phyloP scores from a whole-genome alignment of 2,888 invertebrate genomes.

The Chrysolina americana region DNA sequence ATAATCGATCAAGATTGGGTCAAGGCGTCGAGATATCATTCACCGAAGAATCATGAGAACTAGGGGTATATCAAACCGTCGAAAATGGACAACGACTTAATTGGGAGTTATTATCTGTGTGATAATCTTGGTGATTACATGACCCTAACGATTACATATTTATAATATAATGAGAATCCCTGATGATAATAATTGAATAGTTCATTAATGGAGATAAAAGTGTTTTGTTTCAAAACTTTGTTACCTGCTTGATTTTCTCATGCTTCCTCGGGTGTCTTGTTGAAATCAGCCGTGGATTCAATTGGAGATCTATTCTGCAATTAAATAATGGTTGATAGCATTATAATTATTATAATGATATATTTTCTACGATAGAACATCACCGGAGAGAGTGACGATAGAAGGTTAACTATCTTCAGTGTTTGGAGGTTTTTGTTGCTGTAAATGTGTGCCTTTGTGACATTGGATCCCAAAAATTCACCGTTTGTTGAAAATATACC shows the following conservation, averaged over 20 bases:
- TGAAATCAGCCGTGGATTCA: not conserved
- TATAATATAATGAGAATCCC: slow-evolving; percentile 15
- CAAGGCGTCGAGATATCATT: slow-evolving; percentile 10
- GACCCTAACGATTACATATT: slow-evolving; percentile 6
- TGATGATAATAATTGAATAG: not conserved
- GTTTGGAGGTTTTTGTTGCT: no score
- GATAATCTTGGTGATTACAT: slow-evolving; percentile 9
- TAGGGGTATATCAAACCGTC: not conserved
- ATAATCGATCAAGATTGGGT: slow-evolving; percentile 18
- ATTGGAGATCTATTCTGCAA: no score
- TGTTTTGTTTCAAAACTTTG: not conserved
- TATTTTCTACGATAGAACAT: no score
- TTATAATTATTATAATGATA: no score
- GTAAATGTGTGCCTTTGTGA: no score
- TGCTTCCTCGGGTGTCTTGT: not conserved
- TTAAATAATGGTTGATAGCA: no score
- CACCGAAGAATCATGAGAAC: slow-evolving; percentile 4
- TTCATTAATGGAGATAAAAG: slow-evolving; percentile 5
- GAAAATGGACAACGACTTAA: slow-evolving; percentile 8
- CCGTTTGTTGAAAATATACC: no score
- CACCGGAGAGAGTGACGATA: no score
- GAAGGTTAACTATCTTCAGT: no score
- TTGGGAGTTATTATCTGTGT: slow-evolving; percentile 4
- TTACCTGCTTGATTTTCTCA: not conserved
- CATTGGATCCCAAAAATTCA: no score